Conservation (phyloP, 2,888 invertebrate species). For the Mythimna impura region DNA sequence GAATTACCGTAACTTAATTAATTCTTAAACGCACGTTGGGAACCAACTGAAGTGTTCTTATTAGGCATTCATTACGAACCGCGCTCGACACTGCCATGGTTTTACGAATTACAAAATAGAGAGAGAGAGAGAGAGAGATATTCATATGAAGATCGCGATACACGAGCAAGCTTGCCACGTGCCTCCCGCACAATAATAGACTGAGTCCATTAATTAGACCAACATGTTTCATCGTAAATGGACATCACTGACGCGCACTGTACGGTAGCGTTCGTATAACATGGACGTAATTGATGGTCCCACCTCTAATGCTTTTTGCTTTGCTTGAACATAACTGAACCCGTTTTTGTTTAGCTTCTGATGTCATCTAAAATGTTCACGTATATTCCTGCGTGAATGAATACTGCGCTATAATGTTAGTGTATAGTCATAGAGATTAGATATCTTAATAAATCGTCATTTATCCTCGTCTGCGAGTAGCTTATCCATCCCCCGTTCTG, state of each 20-base stretch:
- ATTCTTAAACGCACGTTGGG: constrained; percentile 12
- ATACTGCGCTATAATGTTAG: constrained; percentile 32
- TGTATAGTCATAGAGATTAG: constrained; percentile 63
- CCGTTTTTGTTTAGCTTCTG: constrained; percentile 34
- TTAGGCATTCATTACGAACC: constrained; percentile 19
- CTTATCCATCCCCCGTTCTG: constrained; percentile 75
- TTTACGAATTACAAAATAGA: constrained; percentile 31
- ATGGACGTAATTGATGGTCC: constrained; percentile 58
- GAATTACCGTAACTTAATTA: neutral
- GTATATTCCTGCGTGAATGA: constrained; percentile 34
- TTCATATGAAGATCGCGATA: constrained; percentile 48
- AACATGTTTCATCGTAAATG: constrained; percentile 86
- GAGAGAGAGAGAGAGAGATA: constrained; percentile 6
- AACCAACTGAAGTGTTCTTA: constrained; percentile 17
- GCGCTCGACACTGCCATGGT: constrained; percentile 11
- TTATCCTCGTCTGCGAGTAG: constrained; percentile 74
- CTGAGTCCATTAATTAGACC: constrained; percentile 86
- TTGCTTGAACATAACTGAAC: constrained; percentile 40
- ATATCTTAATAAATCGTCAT: constrained; percentile 77
- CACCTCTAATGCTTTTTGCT: constrained; percentile 58
- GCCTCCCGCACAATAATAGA: constrained; percentile 81
- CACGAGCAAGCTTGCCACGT: constrained; percentile 65
- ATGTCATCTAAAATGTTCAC: constrained; percentile 44
- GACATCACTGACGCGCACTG: constrained; percentile 78
- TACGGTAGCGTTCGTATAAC: constrained; percentile 59